Base-by-base conservation (phyloP, 37 sponge, comb jelly and placozoan genomes). In the Oopsacas minuta region DNA sequence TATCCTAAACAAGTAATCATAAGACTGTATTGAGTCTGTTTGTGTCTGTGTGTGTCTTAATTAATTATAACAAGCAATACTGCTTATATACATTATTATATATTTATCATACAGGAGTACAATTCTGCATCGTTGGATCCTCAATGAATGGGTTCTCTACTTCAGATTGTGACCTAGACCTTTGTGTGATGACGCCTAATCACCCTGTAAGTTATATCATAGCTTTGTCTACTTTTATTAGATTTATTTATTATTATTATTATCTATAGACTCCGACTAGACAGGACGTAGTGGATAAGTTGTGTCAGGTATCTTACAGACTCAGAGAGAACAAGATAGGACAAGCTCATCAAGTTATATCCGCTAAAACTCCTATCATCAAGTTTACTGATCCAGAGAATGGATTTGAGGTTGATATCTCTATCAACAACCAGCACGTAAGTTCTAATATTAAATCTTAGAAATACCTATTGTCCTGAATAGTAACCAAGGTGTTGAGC, bases 281-380 rank as follows among this genome's bases (percentile, higher is more conserved):
- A 10, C 20, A 61, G 75, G 22, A 12, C 28, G 75, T n/a, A 3
- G 1, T 61, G 17, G 75, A 61, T 34, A 12, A 3, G 75, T 34
- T 61, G 28, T 61, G 75, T 25, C 32, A 61, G 30, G 75, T 61
- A 3, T 25, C 28, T 34, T 3, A 5, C 17, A 10, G 7, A 5
- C 75, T 61, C 28, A 3, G 30, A 3, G 30, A 61, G 22, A 61
- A n/a, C 32, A 61, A n/a, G 28, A 61, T 61, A 25, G 75, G 75
- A 7, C 3, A 61, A 34, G 28, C 22, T 25, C 75, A 61, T 34
- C 75, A 61, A 12, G 75, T 61, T n/a, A 86, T 86, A 28, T 39
- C 46, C 52, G 87, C 87, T 36, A 86, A 86, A 23, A 82, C 82
- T n/a, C 87, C 87, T n/a, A 86, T 86, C 87, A 38, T 86, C 20